phyloP scores from a whole-genome alignment of 2,888 invertebrate genomes.

The Onchidella celtica region DNA sequence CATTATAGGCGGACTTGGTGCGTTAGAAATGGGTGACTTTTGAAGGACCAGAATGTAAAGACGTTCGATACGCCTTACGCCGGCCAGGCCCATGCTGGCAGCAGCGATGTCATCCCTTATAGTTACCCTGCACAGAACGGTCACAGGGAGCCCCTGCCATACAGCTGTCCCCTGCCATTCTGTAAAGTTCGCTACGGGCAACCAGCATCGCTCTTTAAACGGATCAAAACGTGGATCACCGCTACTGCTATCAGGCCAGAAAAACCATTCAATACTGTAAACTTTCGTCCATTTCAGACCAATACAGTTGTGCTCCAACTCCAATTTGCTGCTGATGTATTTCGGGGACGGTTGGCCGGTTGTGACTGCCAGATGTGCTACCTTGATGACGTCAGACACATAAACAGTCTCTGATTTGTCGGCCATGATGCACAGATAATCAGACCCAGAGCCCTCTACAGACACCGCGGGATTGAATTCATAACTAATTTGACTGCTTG shows the following conservation, averaged over 20 bases:
- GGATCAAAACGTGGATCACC: no score
- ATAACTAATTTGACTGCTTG: not conserved
- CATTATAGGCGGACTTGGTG: no score
- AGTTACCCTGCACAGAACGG: not conserved
- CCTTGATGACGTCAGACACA: not conserved
- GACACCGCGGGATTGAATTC: not conserved
- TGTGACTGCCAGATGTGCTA: not conserved
- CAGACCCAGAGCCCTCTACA: not conserved
- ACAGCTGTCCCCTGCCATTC: no score
- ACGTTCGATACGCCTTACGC: no score
- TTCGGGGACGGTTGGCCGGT: not conserved
- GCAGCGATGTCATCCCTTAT: not conserved
- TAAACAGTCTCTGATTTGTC: not conserved
- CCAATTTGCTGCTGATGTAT: not conserved
- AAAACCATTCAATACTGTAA: not conserved
- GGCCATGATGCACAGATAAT: not conserved
- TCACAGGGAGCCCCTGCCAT: no score
- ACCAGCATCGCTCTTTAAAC: no score
- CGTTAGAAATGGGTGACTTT: no score
- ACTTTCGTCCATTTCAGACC: not conserved
- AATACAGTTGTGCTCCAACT: not conserved
- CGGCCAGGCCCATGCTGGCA: no score
- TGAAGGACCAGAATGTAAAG: no score
- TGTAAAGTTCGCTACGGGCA: no score
- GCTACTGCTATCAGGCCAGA: no score